A percentile compares a stretch with the other conserved stretches of the same genome.
phyloP scores from a whole-genome alignment of 2,797 vertebrate genomes.

The Synaphobranchus kaupii region DNA sequence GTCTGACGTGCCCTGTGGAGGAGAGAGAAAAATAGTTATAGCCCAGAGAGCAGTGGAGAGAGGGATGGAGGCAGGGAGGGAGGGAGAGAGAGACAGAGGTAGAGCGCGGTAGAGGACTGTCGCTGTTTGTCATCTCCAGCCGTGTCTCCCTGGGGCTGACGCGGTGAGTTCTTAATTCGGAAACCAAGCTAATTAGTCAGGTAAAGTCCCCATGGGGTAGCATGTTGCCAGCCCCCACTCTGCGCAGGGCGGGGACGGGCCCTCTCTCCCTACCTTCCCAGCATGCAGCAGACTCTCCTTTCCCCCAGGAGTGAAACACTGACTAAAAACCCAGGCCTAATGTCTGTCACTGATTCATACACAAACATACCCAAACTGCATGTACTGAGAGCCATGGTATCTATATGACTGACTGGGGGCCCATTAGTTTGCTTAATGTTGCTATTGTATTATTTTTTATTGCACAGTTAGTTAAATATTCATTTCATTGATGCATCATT shows the following conservation, averaged over 20 bases:
- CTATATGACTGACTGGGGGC: background rate
- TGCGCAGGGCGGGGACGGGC: background rate
- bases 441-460: background rate
- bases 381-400: background rate
- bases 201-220: slow-evolving; percentile 14
- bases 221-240: background rate
- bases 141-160: slow-evolving; percentile 16
- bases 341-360: slow-evolving; percentile 1
- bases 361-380: background rate
- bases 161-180: slow-evolving; percentile 14
- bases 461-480: background rate
- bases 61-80: background rate
- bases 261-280: background rate
- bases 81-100: slow-evolving; percentile 28
- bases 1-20: slow-evolving; percentile 88
- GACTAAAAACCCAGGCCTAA: background rate
- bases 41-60: slow-evolving; percentile 30
- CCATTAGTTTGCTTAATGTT: background rate
- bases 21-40: slow-evolving; percentile 38
- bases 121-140: slow-evolving; percentile 12
- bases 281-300: background rate
- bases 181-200: slow-evolving; percentile 28
- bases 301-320: slow-evolving; percentile 7
- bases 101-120: background rate
- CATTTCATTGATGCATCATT: background rate